Conservation (phyloP, 2,797 vertebrate genomes). For the Malurus leucopterus region DNA sequence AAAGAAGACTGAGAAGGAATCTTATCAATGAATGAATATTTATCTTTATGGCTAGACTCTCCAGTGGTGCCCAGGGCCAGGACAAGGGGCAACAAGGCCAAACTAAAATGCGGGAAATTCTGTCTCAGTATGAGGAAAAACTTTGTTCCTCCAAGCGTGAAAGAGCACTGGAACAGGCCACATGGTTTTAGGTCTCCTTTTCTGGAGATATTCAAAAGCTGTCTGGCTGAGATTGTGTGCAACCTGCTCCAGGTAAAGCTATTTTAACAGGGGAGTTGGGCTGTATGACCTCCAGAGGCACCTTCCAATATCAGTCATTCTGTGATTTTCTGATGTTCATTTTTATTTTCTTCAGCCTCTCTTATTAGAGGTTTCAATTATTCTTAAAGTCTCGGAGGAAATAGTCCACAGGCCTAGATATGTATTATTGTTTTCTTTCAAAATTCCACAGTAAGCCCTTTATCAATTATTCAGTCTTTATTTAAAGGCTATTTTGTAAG, state of each 20-base stretch:
- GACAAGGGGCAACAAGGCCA: neutral
- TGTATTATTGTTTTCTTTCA: neutral
- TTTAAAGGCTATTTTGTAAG: neutral
- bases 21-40: neutral
- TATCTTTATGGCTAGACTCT: no score
- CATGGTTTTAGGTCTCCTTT: neutral
- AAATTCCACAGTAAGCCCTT: neutral
- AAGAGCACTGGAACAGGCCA: neutral
- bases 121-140: neutral
- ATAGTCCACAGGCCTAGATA: neutral
- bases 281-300: neutral
- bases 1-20: neutral
- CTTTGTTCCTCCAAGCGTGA: neutral
- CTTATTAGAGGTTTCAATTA: neutral
- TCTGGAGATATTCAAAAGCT: neutral
- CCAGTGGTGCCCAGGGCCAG: neutral
- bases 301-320: neutral
- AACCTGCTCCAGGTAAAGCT: neutral
- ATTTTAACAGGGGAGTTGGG: neutral
- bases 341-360: neutral
- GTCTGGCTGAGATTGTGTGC: rapidly evolving
- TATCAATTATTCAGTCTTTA: neutral
- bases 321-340: neutral
- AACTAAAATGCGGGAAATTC: neutral
- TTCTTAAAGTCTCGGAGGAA: neutral